Conservation (phyloP, 1,140 invertebrate genomes). For the Achroia grisella region DNA sequence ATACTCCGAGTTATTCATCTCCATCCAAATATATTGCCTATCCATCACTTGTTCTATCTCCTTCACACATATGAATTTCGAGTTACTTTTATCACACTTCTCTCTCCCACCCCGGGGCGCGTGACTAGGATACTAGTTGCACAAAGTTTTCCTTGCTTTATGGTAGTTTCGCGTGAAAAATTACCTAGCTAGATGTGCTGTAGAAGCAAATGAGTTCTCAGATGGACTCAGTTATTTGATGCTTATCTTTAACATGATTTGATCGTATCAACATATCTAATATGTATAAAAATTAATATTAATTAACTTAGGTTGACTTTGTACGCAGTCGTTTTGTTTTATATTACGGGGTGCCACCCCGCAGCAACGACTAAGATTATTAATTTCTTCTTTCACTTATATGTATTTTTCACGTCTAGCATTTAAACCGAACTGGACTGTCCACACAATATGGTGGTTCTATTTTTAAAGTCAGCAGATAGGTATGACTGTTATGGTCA, state of each 20-base stretch:
- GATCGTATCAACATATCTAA: too few relatives aligned
- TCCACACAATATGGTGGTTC: too few relatives aligned
- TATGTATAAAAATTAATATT: too few relatives aligned
- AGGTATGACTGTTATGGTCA: too few relatives aligned
- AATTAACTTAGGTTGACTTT: too few relatives aligned
- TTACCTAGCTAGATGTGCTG: slow-evolving; percentile 22
- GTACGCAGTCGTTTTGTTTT: too few relatives aligned
- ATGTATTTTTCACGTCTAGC: too few relatives aligned
- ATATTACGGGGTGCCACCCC: too few relatives aligned
- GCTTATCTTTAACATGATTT: background rate
- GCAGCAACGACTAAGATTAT: too few relatives aligned
- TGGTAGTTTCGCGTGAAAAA: slow-evolving; percentile 34
- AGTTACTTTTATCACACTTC: slow-evolving; percentile 7
- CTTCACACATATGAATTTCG: slow-evolving; percentile 7
- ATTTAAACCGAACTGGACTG: too few relatives aligned
- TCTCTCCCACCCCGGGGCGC: slow-evolving; percentile 19
- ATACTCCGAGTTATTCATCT: slow-evolving; percentile 17
- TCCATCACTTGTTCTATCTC: slow-evolving; percentile 11
- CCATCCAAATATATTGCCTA: slow-evolving; percentile 19
- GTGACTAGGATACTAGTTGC: slow-evolving; percentile 31
- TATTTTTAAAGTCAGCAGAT: too few relatives aligned
- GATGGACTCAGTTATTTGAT: slow-evolving; percentile 1
- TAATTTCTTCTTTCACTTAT: too few relatives aligned
- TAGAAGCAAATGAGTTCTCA: slow-evolving; percentile 21
- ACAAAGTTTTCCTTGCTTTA: slow-evolving; percentile 29